Evolutionary conservation across 2,888 invertebrate genomes (phyloP).

Genomic region (Rhamphomyia laevipes): DNA sequence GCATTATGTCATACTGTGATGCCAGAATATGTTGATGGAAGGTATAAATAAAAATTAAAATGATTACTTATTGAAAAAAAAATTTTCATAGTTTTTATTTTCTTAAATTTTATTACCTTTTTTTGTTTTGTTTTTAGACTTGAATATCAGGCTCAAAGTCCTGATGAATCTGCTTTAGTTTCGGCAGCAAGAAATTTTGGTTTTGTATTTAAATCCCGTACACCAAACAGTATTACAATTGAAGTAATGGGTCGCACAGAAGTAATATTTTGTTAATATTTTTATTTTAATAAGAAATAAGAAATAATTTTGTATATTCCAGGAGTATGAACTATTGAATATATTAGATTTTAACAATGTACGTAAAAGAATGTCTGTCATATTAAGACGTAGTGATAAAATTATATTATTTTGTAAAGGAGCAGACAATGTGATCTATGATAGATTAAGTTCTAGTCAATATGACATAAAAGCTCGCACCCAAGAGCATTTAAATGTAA

Average conservation of each 20-base stretch:
- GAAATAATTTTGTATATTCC: too few relatives aligned
- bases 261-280: conserved; percentile 30
- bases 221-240: conserved; percentile 86
- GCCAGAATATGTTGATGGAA: conserved; percentile 84
- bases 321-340: conserved; percentile 90
- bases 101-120: too few relatives aligned
- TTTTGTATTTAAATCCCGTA: conserved; percentile 89
- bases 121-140: too few relatives aligned
- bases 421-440: conserved; percentile 96
- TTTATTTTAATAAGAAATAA: too few relatives aligned
- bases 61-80: too few relatives aligned
- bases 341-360: conserved; percentile 99
- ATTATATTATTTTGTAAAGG: conserved; percentile 92
- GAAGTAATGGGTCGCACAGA: conserved; percentile 72
- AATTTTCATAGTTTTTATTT: too few relatives aligned
- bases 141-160: conserved; percentile 78
- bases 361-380: conserved; percentile 97
- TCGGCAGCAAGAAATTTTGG: conserved; percentile 98
- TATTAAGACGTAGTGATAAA: conserved; percentile 68
- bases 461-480: conserved; percentile 69
- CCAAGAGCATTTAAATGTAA: conserved; percentile 88
- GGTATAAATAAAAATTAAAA: too few relatives aligned
- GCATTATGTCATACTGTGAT: conserved; percentile 98
- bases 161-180: conserved; percentile 94
- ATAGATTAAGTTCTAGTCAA: conserved; percentile 69